These are phyloP conservation scores for Beroe ovata DNA, from an alignment of 37 sponge, comb jelly and placozoan genomes.

Conservation along the genomic window DNA sequence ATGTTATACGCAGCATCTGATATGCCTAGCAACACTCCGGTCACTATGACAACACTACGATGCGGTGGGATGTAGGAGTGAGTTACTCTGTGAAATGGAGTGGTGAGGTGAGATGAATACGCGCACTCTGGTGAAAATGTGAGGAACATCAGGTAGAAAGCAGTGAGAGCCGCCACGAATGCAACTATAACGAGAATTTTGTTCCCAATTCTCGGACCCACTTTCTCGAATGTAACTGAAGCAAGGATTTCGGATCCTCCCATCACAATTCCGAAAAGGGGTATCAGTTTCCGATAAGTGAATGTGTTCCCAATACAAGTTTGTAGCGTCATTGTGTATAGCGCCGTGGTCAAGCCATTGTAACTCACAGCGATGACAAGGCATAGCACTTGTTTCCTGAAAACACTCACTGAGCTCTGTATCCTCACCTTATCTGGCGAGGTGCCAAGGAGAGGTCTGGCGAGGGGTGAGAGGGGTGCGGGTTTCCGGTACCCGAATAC, in stretches of 20 bases:
- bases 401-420: neutral
- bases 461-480: neutral
- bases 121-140: neutral
- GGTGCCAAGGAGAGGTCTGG: neutral
- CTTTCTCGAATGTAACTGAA: neutral
- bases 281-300: constrained; percentile 6
- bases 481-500: neutral
- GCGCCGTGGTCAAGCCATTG: neutral
- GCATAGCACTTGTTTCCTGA: neutral
- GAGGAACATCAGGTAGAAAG: constrained; percentile 1
- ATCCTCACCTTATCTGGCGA: neutral
- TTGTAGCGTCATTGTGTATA: constrained; percentile 16
- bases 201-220: neutral
- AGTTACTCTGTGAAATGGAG: neutral
- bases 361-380: neutral
- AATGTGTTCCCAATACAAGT: constrained; percentile 35
- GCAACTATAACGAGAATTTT: neutral
- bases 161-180: neutral
- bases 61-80: neutral
- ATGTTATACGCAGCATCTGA: constrained; percentile 35
- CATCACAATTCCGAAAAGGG: neutral
- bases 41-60: neutral
- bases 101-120: neutral
- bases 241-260: neutral
- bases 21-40: neutral